These are phyloP conservation scores for Promerops cafer DNA, from an alignment of 2,113 vertebrate genomes.

Conservation along the genomic window DNA sequence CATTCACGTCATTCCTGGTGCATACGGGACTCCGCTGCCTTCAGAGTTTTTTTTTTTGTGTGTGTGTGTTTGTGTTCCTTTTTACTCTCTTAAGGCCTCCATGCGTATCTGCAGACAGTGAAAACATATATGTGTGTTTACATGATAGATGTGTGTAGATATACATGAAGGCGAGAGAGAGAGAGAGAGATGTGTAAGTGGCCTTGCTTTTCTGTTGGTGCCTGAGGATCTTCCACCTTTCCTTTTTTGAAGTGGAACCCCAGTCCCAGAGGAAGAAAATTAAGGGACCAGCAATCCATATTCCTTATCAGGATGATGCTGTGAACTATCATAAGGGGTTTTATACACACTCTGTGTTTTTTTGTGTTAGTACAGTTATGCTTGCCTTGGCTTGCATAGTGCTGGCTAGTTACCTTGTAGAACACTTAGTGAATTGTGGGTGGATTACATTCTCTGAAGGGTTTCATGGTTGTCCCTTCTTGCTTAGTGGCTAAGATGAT, in stretches of 20 bases:
- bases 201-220: not conserved
- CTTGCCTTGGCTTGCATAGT: not conserved
- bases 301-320: not conserved
- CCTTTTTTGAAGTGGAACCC: not conserved
- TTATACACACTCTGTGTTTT: not conserved
- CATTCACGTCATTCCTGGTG: accelerated
- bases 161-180: not conserved
- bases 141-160: accelerated
- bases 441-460: not conserved
- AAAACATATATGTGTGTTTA: not conserved
- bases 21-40: not conserved
- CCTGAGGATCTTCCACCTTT: not conserved
- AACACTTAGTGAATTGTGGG: not conserved
- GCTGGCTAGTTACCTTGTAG: not conserved
- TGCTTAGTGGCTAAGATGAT: not conserved
- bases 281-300: not conserved
- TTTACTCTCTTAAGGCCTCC: not conserved
- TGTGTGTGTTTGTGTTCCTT: not conserved
- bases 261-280: not conserved
- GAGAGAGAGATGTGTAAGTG: not conserved
- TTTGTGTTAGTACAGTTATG: not conserved
- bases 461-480: not conserved
- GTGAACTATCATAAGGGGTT: accelerated
- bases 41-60: too few species aligned
- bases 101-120: not conserved